Conservation (phyloP, 2,797 vertebrate genomes). For the Leptoclinus maculatus region DNA sequence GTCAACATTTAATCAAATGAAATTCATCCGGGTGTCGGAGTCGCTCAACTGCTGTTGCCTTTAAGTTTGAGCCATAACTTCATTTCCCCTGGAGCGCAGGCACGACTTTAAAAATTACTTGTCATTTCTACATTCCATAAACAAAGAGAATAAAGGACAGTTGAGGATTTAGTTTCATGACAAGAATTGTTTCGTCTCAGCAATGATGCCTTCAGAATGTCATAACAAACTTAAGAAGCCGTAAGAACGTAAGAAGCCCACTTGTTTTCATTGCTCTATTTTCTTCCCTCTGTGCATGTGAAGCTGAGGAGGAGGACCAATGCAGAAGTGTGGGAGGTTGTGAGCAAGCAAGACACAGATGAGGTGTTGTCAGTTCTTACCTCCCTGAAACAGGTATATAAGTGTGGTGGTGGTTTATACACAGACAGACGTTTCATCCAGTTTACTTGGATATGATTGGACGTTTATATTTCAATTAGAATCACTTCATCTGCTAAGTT, state of each 20-base stretch:
- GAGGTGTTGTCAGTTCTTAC: neutral
- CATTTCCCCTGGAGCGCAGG: neutral
- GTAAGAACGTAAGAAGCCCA: neutral
- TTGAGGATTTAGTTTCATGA: neutral
- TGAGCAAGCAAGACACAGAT: slow-evolving; percentile 50
- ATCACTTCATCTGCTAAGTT: neutral
- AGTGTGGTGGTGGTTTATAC: neutral
- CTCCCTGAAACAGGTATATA: slow-evolving; percentile 56
- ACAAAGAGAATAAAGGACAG: neutral
- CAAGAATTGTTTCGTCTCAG: neutral
- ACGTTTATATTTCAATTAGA: neutral
- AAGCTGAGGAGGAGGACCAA: slow-evolving; percentile 76
- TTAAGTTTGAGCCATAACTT: neutral
- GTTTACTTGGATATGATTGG: neutral
- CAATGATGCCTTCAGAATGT: neutral
- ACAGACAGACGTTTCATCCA: neutral
- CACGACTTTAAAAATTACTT: neutral
- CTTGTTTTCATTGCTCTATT: neutral
- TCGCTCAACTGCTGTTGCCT: neutral
- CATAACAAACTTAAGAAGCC: neutral
- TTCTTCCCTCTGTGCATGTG: slow-evolving; percentile 59
- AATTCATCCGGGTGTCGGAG: neutral
- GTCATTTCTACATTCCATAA: neutral
- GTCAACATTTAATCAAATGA: neutral
- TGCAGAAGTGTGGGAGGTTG: slow-evolving; percentile 79